Evolutionary conservation across 2,888 invertebrate genomes (phyloP), one percentile per base, ranked within the genome.

Genomic region (Agrotis ipsilon): DNA sequence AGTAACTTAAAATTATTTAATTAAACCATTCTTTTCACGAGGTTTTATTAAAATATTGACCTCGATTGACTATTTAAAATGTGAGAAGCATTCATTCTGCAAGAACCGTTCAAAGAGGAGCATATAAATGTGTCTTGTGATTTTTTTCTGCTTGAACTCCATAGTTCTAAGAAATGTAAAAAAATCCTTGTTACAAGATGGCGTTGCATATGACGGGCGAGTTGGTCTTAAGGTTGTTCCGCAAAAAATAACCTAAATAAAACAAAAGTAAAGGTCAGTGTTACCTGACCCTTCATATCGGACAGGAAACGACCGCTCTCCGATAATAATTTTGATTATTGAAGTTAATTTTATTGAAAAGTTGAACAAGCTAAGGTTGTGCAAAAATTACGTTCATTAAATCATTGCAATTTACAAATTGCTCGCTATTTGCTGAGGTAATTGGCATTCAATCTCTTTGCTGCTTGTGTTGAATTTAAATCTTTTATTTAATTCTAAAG

Each of bases 251-350:
- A 45, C 32, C 14, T 4, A 43, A 75, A 67, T 59, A 49, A 55
- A 80, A 80, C 51, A 77, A 77, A 72, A 59, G 45, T 13, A 65
- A 73, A 80, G 81, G 55, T 74, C 67, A 77, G 49, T 70, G 60
- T 60, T 63, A 61, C 24, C 72, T 68, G 61, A 80, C 72, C 70
- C 77, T 74, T 72, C 14, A 43, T 55, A 24, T 58, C 55, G 7
- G 49, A 59, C 82, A 74, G 82, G 74, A 82, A 82, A 70, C 51
- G 19, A 63, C 61, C 58, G 19, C 63, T 60, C 54, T 32, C 49
- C 24, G 48, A 67, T 69, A 79, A 64, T 39, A 39, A 39, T 39
- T 39, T 24, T 24, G 24, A 39, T 68, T 63, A 72, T 55, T 48
- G 39, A 18, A 60, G 57, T 69, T 58, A 46, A 67, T 68, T 80